A percentile compares a stretch with the other conserved stretches of the same genome.
Conservation (phyloP, 2,888 invertebrate species). For the Brachypalpus laphriformis region DNA sequence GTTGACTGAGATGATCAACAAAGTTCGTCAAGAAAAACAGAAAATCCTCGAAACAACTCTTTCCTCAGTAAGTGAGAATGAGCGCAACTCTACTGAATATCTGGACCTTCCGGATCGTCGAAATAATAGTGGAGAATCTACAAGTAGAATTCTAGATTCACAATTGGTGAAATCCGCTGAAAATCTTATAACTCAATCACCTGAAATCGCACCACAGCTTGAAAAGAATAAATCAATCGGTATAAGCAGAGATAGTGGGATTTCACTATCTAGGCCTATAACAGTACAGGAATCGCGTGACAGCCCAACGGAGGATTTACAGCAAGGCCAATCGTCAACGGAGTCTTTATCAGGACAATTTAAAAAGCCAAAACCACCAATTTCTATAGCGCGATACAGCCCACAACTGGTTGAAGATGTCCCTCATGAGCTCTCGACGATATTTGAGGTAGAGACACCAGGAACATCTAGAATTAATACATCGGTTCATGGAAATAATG, state of each 20-base stretch:
- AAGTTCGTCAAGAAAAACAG: slow-evolving; percentile 85
- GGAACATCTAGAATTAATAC: slow-evolving; percentile 83
- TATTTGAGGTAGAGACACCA: slow-evolving; percentile 88
- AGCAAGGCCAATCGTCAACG: slow-evolving; percentile 51
- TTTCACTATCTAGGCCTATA: slow-evolving; percentile 81
- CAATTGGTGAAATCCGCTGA: slow-evolving; percentile 42
- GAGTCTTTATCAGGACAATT: slow-evolving; percentile 74
- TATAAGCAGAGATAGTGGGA: slow-evolving; percentile 81
- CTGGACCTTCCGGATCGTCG: slow-evolving; percentile 78
- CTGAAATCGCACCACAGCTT: slow-evolving; percentile 70
- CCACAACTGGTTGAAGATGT: slow-evolving; percentile 80
- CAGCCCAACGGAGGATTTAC: slow-evolving; percentile 75
- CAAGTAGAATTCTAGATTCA: slow-evolving; percentile 37
- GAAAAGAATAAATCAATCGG: slow-evolving; percentile 80
- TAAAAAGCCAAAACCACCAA: slow-evolving; percentile 77
- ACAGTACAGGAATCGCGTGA: slow-evolving; percentile 79
- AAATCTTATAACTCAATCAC: slow-evolving; percentile 59
- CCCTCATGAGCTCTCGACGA: slow-evolving; percentile 87
- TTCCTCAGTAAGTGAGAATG: slow-evolving; percentile 80
- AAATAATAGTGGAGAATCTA: slow-evolving; percentile 48
- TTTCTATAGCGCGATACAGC: slow-evolving; percentile 79
- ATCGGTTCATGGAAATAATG: slow-evolving; percentile 42
- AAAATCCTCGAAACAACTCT: slow-evolving; percentile 83
- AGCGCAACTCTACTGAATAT: slow-evolving; percentile 81
- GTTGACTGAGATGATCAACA: slow-evolving; percentile 84